Base-by-base conservation (phyloP, 53 echinoderm and acorn worm species). In the Crossaster papposus region DNA sequence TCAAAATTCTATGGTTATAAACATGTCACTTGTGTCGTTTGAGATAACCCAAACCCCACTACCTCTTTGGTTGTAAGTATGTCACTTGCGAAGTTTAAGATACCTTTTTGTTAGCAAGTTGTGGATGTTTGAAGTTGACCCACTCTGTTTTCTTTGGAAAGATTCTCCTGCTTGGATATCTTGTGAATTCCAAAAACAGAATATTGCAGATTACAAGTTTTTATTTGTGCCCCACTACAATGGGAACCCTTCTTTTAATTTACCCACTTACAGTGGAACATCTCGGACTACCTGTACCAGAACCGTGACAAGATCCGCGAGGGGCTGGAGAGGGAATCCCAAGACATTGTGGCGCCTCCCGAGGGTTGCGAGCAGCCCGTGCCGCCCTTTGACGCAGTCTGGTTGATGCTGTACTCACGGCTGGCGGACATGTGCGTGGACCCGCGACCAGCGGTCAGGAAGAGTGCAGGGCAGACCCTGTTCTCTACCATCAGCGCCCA, bases 401-500 rank as follows among this genome's bases (percentile, higher is more conserved):
- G 98, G 98, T 80, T 97, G 72, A 95, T 94, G 31, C 80, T 97
- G 62, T 97, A 97, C 90, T 95, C 98, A 37, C 84, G 95, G 51
- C 83, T 96, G 51, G 98, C 98, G 44, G 98, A 97, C 75, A 91
- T 97, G 34, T 97, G 98, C 75, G 98, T 97, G 72, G 98, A 97
- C 92, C 90, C 94, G 31, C 90, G 98, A 73, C 98, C 98, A 79
- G 98, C 98, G 20, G 96, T 97, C 14, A 88, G 98, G 72, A 97
- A 97, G 91, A 95, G 95, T 81, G 98, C 92, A 2, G 96, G 98
- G 5, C 98, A 97, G 89, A 97, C 98, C 33, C 93, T 97, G 65
- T 97, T 97, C 74, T 97, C 98, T 34, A 97, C 98, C 50, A 96
- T 97, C 86, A 97, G 98, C 92, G 98, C 94, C 33, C 98, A 97